A percentile compares a stretch with the other conserved stretches of the same genome.
phyloP scores from a whole-genome alignment of 2,113 vertebrate genomes.

The Periophthalmus modestus region DNA sequence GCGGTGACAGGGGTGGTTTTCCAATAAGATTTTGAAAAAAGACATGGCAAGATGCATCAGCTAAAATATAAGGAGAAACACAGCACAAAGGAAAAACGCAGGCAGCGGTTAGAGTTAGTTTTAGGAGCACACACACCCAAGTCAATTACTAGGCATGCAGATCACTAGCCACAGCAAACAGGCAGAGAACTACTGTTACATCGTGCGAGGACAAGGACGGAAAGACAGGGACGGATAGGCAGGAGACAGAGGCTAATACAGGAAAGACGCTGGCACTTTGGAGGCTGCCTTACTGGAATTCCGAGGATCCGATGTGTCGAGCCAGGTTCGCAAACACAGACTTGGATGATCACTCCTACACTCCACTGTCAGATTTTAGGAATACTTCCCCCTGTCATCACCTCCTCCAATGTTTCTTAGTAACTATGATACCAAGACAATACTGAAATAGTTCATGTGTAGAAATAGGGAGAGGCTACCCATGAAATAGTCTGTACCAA shows the following conservation, averaged over 20 bases:
- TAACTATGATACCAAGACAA: background rate
- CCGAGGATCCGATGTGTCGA: constrained; percentile 29
- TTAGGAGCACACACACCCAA: constrained; percentile 74
- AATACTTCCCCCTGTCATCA: background rate
- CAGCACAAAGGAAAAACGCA: constrained; percentile 55
- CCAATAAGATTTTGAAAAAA: constrained; percentile 57
- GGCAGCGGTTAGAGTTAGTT: constrained; percentile 67
- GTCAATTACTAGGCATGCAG: constrained; percentile 77
- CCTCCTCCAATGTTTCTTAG: background rate
- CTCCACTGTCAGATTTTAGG: background rate
- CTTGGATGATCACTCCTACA: constrained; percentile 2
- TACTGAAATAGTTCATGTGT: background rate
- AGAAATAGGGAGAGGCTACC: background rate
- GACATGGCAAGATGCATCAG: constrained; percentile 18
- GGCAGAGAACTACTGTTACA: constrained; percentile 58
- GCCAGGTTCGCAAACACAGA: constrained; percentile 3
- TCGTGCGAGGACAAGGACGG: constrained; percentile 45
- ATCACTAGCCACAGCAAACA: constrained; percentile 63
- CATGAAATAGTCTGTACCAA: background rate
- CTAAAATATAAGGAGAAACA: constrained; percentile 20
- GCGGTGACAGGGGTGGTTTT: constrained; percentile 16
- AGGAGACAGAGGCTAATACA: constrained; percentile 47
- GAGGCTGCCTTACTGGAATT: constrained; percentile 64
- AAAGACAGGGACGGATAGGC: constrained; percentile 21
- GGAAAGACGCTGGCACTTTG: constrained; percentile 54